Evolutionary conservation across 64 coral and sea anemone species (phyloP).

Genomic region (Actinia tenebrosa): DNA sequence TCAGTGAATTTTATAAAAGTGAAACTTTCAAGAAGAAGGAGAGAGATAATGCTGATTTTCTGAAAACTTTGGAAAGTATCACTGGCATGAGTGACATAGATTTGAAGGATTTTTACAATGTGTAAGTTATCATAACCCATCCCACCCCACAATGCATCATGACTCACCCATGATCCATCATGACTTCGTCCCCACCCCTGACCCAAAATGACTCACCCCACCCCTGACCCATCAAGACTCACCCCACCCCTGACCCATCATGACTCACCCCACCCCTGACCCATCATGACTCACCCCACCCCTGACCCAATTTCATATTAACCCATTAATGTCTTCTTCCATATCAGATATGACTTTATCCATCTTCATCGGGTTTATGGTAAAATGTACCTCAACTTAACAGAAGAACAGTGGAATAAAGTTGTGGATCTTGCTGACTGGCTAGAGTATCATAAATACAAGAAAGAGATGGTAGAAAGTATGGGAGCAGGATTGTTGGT

Average conservation of each 20-base stretch:
- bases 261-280: background rate
- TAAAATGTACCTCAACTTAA: slow-evolving; percentile 47
- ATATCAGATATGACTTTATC: slow-evolving; percentile 66
- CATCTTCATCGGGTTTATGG: slow-evolving; percentile 67
- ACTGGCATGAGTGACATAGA: slow-evolving; percentile 44
- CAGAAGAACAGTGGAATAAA: slow-evolving; percentile 38
- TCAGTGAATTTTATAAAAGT: slow-evolving; percentile 46
- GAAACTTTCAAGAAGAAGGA: slow-evolving; percentile 40
- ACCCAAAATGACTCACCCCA: background rate
- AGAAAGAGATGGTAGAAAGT: slow-evolving; percentile 43
- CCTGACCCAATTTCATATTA: background rate
- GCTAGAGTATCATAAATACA: slow-evolving; percentile 82
- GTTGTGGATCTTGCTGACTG: slow-evolving; percentile 57
- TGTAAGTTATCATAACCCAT: slow-evolving; percentile 36
- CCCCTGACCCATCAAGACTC: background rate
- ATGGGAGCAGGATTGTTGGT: slow-evolving; percentile 63
- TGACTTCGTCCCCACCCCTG: background rate
- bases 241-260: background rate
- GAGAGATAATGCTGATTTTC: slow-evolving; percentile 23
- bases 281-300: background rate
- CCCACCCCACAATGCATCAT: background rate
- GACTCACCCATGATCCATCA: background rate
- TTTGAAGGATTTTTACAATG: slow-evolving; percentile 76
- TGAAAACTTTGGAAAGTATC: slow-evolving; percentile 37
- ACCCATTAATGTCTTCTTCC: background rate